Conservation (phyloP, 2,113 vertebrate genomes). For the Brachionichthys hirsutus region DNA sequence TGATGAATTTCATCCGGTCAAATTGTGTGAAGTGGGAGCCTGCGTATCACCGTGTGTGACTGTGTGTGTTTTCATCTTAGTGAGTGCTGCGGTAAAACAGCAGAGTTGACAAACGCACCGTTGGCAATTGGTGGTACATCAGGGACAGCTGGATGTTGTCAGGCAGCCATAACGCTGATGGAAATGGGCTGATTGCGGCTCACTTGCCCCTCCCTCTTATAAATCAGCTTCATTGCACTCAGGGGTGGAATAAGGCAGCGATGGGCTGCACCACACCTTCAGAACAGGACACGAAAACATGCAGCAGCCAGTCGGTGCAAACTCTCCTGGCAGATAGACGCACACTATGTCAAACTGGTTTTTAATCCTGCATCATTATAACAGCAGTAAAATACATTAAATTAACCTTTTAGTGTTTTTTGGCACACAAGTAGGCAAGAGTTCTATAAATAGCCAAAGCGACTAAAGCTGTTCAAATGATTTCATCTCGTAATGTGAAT, state of each 20-base stretch:
- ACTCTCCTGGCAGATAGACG: constrained; percentile 7
- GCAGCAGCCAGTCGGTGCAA: constrained; percentile 35
- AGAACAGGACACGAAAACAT: constrained; percentile 38
- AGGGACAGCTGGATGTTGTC: constrained; percentile 75
- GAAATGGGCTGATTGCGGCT: constrained; percentile 69
- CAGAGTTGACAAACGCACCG: constrained; percentile 55
- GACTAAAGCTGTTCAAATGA: background rate
- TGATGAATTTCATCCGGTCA: constrained; percentile 9
- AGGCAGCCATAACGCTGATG: constrained; percentile 69
- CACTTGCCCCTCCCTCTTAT: constrained; percentile 57
- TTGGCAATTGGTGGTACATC: constrained; percentile 52
- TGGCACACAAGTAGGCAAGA: background rate
- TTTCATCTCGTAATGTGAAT: background rate
- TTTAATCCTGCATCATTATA: background rate
- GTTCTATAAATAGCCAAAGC: background rate
- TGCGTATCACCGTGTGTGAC: constrained; percentile 20
- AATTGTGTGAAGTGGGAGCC: constrained; percentile 16
- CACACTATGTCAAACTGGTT: background rate
- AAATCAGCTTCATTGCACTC: constrained; percentile 63
- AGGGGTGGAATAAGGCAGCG: constrained; percentile 44
- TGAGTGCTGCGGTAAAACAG: constrained; percentile 44
- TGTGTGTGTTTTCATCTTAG: constrained; percentile 36
- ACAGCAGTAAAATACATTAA: background rate
- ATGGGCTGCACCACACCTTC: constrained; percentile 25
- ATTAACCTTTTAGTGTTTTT: background rate